Percentiles rank a stretch among this genome's conserved stretches.
These are phyloP conservation scores for Anaspis maculata DNA, from an alignment of 2,888 invertebrate genomes.

Conservation along the genomic window DNA sequence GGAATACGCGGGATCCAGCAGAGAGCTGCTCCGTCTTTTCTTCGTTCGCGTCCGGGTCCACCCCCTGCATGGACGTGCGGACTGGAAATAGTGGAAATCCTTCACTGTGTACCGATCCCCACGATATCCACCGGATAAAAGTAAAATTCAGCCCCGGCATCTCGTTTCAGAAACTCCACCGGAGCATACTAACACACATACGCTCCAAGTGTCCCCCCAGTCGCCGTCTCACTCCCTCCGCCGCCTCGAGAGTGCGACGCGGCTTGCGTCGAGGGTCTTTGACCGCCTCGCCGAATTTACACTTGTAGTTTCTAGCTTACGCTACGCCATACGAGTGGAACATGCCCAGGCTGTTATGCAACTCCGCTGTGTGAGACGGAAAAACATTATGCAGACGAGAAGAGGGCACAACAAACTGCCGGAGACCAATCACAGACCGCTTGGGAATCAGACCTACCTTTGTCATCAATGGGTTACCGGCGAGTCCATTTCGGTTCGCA, in stretches of 20 bases:
- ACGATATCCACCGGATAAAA: too few species aligned
- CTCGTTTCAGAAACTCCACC: conserved; percentile 27
- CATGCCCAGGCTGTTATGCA: conserved; percentile 25
- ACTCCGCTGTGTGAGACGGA: conserved; percentile 33
- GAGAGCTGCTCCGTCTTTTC: too few species aligned
- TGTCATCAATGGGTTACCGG: conserved; percentile 64
- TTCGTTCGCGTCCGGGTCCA: too few species aligned
- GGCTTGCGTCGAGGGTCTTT: too few species aligned
- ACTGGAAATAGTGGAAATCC: too few species aligned
- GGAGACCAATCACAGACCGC: conserved; percentile 54
- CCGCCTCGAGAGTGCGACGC: not conserved
- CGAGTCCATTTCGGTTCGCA: conserved; percentile 48
- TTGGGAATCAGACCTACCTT: conserved; percentile 55
- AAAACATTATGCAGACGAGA: conserved; percentile 29
- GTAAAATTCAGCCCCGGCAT: conserved; percentile 4
- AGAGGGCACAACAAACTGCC: conserved; percentile 36
- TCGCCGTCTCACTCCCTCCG: conserved; percentile 2
- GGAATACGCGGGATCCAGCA: too few species aligned
- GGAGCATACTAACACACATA: conserved; percentile 34
- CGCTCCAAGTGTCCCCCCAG: conserved; percentile 16
- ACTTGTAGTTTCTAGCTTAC: conserved; percentile 14
- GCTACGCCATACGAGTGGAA: conserved; percentile 12
- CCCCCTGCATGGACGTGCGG: too few species aligned
- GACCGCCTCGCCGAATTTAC: conserved; percentile 11
- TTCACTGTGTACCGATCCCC: too few species aligned